A percentile compares a stretch with the other conserved stretches of the same genome.
Conservation (phyloP, 2,797 vertebrate species). For the Scarus forsteni region DNA sequence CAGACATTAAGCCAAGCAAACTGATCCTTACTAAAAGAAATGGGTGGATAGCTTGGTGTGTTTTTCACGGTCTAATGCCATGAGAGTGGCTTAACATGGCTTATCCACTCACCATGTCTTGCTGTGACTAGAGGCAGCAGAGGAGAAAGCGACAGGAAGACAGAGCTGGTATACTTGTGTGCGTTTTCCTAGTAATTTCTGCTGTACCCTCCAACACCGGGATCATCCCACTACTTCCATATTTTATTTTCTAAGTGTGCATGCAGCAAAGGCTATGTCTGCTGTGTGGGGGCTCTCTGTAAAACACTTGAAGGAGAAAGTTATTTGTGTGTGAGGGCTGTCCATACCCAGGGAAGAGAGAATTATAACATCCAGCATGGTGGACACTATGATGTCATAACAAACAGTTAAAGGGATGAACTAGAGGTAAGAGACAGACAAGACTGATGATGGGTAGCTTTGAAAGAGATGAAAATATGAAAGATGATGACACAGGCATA, state of each 20-base stretch:
- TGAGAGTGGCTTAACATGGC: conserved; percentile 64
- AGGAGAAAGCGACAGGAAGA: not conserved
- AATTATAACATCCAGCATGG: not conserved
- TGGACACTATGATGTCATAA: not conserved
- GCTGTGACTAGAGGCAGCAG: conserved; percentile 39
- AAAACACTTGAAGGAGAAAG: not conserved
- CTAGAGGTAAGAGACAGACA: not conserved
- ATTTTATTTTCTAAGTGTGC: not conserved
- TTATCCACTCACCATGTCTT: conserved; percentile 61
- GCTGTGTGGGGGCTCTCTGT: not conserved
- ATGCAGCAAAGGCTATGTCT: not conserved
- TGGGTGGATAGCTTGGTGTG: conserved; percentile 42
- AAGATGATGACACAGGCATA: not conserved
- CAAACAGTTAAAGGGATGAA: not conserved
- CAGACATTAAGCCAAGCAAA: not conserved
- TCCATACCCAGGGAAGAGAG: not conserved
- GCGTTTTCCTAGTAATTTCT: conserved; percentile 2
- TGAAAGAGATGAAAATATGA: not conserved
- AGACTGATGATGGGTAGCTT: not conserved
- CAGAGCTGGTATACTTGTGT: not conserved
- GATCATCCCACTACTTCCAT: not conserved
- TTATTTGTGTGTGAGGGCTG: not conserved
- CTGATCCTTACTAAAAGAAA: conserved; percentile 35
- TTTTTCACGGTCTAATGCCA: conserved; percentile 64
- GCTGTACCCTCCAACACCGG: too few species aligned